These are phyloP conservation scores for Eumeta japonica DNA, from an alignment of 1,140 invertebrate genomes.

Conservation along the genomic window DNA sequence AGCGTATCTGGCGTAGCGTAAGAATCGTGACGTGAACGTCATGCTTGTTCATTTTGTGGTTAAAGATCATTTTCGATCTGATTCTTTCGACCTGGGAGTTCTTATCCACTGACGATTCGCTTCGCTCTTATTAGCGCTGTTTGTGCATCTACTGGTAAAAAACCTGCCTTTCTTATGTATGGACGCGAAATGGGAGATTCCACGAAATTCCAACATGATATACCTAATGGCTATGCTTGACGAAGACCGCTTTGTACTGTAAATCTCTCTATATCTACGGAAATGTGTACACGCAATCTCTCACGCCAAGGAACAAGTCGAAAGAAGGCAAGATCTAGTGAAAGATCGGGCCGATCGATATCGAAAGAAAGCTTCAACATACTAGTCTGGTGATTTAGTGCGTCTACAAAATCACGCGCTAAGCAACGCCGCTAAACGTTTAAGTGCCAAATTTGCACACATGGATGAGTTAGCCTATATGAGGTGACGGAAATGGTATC, in stretches of 20 bases:
- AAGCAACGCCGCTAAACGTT: constrained; percentile 13
- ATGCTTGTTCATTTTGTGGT: too few species aligned
- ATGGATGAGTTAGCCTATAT: constrained; percentile 20
- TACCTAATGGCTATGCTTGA: too few species aligned
- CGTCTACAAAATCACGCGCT: constrained; percentile 12
- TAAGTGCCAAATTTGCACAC: constrained; percentile 18
- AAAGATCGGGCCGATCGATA: constrained; percentile 6
- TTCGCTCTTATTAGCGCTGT: too few species aligned
- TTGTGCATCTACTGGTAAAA: too few species aligned
- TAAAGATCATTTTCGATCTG: too few species aligned
- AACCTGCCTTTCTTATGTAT: too few species aligned
- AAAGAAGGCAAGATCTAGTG: constrained; percentile 8
- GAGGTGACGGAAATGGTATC: too few species aligned
- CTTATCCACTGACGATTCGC: too few species aligned
- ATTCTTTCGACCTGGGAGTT: too few species aligned
- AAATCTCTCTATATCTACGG: constrained; percentile 10
- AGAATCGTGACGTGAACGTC: constrained; percentile 33
- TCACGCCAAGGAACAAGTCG: constrained; percentile 6
- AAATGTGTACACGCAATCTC: constrained; percentile 2
- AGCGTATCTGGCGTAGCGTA: constrained; percentile 29
- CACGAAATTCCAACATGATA: too few species aligned
- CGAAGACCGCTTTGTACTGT: constrained; percentile 5
- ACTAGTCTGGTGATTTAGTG: constrained; percentile 11
- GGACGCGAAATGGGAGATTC: too few species aligned
- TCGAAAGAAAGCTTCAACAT: constrained; percentile 1